These are phyloP conservation scores for Sacculina carcini DNA, from an alignment of 2,888 invertebrate species.

Conservation along the genomic window DNA sequence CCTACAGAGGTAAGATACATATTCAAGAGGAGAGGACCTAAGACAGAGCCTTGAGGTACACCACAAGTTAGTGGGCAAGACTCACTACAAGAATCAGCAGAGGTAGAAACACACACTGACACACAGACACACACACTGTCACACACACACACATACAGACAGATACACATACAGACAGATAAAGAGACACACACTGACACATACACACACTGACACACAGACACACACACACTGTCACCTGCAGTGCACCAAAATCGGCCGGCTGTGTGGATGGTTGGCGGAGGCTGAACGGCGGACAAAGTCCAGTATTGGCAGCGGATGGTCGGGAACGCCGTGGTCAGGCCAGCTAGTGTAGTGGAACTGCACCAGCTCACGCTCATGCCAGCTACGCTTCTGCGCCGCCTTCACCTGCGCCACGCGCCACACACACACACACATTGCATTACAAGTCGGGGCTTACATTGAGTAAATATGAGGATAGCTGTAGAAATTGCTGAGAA, in stretches of 20 bases:
- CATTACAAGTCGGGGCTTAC: not conserved
- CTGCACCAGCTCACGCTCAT: constrained; percentile 23
- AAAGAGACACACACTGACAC: not conserved
- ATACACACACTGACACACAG: not conserved
- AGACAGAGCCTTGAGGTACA: too few species aligned
- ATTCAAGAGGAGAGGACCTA: too few species aligned
- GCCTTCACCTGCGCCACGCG: constrained; percentile 32
- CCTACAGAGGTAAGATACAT: too few species aligned
- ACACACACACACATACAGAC: too few species aligned
- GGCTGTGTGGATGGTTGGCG: constrained; percentile 20
- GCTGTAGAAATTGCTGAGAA: too few species aligned
- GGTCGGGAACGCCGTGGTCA: constrained; percentile 23
- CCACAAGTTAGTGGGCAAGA: too few species aligned
- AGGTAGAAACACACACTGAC: too few species aligned
- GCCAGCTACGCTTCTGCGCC: constrained; percentile 13
- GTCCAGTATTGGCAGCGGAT: constrained; percentile 23
- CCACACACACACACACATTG: not conserved
- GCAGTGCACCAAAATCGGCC: constrained; percentile 26
- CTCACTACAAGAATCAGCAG: too few species aligned
- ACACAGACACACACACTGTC: too few species aligned
- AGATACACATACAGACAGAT: not conserved
- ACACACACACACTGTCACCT: constrained; percentile 17
- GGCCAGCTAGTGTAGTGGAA: constrained; percentile 26
- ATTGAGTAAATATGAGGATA: not conserved
- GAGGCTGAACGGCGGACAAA: constrained; percentile 23